A percentile compares a stretch with the other conserved stretches of the same genome.
Conservation (phyloP, 2,797 vertebrate species). For the Euphonia xanthogaster region DNA sequence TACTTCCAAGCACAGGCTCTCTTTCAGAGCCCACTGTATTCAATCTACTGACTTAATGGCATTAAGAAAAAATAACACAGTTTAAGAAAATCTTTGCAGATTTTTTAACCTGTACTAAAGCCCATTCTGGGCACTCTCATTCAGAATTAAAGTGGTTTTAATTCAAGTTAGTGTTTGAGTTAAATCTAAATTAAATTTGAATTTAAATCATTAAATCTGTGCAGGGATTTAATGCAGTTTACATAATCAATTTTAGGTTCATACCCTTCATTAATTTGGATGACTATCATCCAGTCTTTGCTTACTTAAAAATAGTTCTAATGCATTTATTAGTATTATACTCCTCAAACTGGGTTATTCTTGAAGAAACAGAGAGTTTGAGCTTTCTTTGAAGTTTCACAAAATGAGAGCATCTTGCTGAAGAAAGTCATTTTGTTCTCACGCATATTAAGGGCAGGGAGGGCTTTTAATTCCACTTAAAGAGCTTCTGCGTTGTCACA, state of each 20-base stretch:
- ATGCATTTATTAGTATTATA: slow-evolving; percentile 64
- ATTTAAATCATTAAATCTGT: slow-evolving; percentile 66
- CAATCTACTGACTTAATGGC: neutral
- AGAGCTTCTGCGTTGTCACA: neutral
- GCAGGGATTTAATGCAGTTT: slow-evolving; percentile 53
- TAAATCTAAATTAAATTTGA: slow-evolving; percentile 71
- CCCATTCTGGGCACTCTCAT: slow-evolving; percentile 14
- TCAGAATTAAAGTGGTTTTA: slow-evolving; percentile 57
- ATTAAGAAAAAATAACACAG: neutral
- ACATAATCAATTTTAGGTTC: slow-evolving; percentile 70
- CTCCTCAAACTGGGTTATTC: slow-evolving; percentile 44
- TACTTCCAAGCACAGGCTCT: neutral
- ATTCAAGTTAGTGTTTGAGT: slow-evolving; percentile 62
- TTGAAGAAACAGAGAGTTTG: slow-evolving; percentile 14
- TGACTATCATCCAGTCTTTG: slow-evolving; percentile 53
- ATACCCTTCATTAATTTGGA: slow-evolving; percentile 65
- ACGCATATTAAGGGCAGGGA: neutral
- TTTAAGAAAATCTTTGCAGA: slow-evolving; percentile 47
- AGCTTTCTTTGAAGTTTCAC: slow-evolving; percentile 42
- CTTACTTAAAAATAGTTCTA: slow-evolving; percentile 67
- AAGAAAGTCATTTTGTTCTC: slow-evolving; percentile 16
- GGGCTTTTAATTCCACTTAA: neutral
- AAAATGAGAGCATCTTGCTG: neutral
- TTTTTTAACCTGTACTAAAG: slow-evolving; percentile 34
- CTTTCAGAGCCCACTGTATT: neutral